Percentiles rank a stretch among this genome's conserved stretches.
phyloP scores from a whole-genome alignment of 2,113 vertebrate genomes.

The Nannospalax galili region DNA sequence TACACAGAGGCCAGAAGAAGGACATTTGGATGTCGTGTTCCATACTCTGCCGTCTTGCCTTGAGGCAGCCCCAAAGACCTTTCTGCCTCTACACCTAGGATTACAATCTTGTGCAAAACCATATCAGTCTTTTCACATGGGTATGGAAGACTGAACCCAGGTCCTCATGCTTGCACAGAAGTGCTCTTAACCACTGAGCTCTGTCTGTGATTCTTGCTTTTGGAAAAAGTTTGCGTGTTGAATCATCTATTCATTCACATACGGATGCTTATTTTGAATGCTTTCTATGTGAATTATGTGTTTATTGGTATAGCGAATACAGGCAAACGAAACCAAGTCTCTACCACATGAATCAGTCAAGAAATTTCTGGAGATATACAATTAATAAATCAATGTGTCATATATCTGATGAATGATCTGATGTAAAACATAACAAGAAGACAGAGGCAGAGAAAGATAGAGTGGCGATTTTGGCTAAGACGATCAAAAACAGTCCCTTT shows the following conservation, averaged over 20 bases:
- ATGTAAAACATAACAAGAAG: background rate
- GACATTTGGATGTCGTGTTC: background rate
- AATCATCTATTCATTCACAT: background rate
- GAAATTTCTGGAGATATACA: background rate
- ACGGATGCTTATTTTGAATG: background rate
- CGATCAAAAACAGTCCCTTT: background rate
- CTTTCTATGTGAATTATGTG: background rate
- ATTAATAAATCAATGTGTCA: background rate
- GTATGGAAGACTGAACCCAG: background rate
- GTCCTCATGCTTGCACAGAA: background rate
- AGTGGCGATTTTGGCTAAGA: background rate
- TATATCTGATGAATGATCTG: background rate
- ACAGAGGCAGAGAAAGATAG: background rate
- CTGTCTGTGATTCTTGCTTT: background rate
- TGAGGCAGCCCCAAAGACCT: background rate
- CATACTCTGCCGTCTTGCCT: background rate
- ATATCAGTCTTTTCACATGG: background rate
- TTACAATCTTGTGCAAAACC: background rate
- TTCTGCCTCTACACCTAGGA: background rate
- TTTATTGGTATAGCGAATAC: background rate
- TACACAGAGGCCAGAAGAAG: background rate
- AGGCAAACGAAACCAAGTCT: background rate
- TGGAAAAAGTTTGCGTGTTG: background rate
- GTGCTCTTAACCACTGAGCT: background rate
- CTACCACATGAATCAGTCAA: background rate